These are phyloP conservation scores for Pao palembangensis DNA, from an alignment of 2,113 vertebrate species.

Conservation along the genomic window DNA sequence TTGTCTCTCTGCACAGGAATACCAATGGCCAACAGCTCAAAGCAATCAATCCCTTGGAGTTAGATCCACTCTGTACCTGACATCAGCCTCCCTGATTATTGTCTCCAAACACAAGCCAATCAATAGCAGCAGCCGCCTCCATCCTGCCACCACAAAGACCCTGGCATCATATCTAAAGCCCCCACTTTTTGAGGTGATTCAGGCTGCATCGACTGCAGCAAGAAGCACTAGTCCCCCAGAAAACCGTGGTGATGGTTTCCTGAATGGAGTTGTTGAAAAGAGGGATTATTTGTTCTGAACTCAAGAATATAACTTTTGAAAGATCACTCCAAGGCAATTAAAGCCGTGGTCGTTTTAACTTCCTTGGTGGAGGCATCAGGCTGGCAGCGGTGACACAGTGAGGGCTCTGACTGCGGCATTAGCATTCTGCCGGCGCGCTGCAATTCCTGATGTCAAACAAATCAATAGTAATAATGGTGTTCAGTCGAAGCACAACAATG, in stretches of 20 bases:
- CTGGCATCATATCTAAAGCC: conserved; percentile 28
- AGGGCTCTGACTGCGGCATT: conserved; percentile 34
- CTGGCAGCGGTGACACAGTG: conserved; percentile 25
- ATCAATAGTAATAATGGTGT: conserved; percentile 16
- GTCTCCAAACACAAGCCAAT: conserved; percentile 50
- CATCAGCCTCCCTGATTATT: conserved; percentile 64
- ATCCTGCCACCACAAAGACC: conserved; percentile 25
- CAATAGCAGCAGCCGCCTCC: conserved; percentile 46
- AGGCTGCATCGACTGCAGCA: conserved; percentile 29
- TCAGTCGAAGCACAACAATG: conserved; percentile 25
- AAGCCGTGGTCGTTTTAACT: conserved; percentile 21
- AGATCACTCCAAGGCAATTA: conserved; percentile 6
- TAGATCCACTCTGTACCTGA: conserved; percentile 60
- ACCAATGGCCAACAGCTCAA: conserved; percentile 55
- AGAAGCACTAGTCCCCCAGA: conserved; percentile 11
- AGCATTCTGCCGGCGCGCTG: conserved; percentile 36
- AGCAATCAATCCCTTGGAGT: conserved; percentile 61
- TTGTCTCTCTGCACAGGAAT: conserved; percentile 57
- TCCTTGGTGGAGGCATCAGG: conserved; percentile 37
- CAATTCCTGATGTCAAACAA: conserved; percentile 41
- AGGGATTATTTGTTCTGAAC: conserved; percentile 31
- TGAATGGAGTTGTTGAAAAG: conserved; percentile 31
- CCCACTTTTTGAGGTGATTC: conserved; percentile 32
- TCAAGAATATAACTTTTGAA: conserved; percentile 31
- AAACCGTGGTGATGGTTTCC: conserved; percentile 11